These are phyloP conservation scores for Indicator indicator DNA, from an alignment of 2,113 vertebrate species.

Conservation along the genomic window DNA sequence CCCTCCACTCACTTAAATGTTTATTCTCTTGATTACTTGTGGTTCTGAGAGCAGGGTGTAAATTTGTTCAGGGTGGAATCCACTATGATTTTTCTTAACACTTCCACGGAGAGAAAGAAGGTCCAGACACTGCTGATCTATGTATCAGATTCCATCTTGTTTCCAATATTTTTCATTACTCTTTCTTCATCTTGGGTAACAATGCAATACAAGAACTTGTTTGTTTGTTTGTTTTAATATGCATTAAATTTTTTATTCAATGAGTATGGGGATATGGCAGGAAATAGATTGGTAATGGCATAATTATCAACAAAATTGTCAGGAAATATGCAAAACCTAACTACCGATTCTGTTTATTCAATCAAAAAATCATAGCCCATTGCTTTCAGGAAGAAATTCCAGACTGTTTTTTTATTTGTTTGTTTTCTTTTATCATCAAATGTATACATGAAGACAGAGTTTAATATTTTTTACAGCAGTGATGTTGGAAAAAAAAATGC, in stretches of 20 bases:
- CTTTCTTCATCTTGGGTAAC: neutral
- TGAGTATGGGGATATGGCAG: neutral
- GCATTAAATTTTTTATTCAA: constrained; percentile 21
- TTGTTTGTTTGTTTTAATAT: neutral
- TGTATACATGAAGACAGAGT: neutral
- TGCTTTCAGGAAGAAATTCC: neutral
- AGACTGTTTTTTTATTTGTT: neutral
- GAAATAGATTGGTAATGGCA: neutral
- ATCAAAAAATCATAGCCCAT: neutral
- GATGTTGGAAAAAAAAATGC: neutral
- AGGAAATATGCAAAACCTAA: neutral
- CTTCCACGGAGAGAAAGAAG: neutral
- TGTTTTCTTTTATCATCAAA: neutral
- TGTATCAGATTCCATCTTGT: neutral
- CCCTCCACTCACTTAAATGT: neutral
- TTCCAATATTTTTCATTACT: neutral
- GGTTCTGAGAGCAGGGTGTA: neutral
- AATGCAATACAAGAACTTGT: neutral
- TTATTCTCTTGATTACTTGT: neutral
- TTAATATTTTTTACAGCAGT: neutral
- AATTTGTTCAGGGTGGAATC: neutral
- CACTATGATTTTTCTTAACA: neutral
- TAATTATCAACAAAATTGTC: constrained; percentile 25
- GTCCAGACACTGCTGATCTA: neutral
- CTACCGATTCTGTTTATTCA: neutral